These are phyloP conservation scores for Zaprionus taronus DNA, from an alignment of 1,140 invertebrate species.

Conservation along the genomic window DNA sequence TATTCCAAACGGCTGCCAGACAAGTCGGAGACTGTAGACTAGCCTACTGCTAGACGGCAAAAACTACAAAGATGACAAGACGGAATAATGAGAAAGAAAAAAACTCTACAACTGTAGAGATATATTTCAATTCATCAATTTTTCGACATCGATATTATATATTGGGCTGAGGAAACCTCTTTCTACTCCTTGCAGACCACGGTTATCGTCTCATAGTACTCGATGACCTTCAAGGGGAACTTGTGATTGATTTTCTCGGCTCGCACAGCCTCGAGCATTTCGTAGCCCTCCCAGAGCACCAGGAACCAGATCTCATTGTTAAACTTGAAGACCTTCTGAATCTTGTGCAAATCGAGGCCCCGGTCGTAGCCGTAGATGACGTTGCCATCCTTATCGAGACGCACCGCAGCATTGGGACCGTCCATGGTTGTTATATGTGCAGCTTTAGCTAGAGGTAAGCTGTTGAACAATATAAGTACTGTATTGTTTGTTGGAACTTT, in stretches of 20 bases:
- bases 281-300: conserved; percentile 27
- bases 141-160: no score
- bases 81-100: no score
- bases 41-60: not conserved
- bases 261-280: conserved; percentile 23
- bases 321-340: not conserved
- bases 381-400: conserved; percentile 14
- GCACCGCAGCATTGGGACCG: conserved; percentile 11
- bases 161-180: no score
- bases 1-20: not conserved
- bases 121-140: no score
- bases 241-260: not conserved
- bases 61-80: not conserved
- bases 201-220: not conserved
- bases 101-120: no score
- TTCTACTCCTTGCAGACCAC: no score
- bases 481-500: not conserved
- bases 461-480: not conserved
- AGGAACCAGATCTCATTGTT: conserved; percentile 7
- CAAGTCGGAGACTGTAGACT: not conserved
- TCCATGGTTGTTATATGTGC: conserved; percentile 4
- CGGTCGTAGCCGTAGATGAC: conserved; percentile 23
- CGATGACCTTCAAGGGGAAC: not conserved
- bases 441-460: not conserved
- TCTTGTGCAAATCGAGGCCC: not conserved